Conservation (phyloP, 2,797 vertebrate species). For the Euphonia xanthogaster region DNA sequence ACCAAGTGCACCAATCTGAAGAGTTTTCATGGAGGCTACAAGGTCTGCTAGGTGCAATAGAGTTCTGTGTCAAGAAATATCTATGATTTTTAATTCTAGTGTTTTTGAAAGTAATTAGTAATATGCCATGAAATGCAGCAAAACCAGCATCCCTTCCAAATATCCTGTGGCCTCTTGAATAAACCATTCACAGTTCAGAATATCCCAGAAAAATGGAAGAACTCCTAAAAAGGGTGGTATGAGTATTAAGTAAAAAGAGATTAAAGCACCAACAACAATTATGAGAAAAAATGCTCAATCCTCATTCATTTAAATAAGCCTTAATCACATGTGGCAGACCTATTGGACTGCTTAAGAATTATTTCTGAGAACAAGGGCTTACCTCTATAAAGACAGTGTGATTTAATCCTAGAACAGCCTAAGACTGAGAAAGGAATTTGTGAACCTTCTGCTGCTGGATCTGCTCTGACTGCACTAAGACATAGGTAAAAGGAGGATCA, state of each 20-base stretch:
- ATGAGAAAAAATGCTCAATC: background rate
- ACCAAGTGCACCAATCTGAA: background rate
- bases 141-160: background rate
- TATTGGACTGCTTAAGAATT: background rate
- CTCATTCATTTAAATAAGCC: background rate
- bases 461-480: background rate
- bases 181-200: background rate
- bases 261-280: background rate
- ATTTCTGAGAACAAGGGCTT: background rate
- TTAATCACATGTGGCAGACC: background rate
- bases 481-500: background rate
- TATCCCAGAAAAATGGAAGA: background rate
- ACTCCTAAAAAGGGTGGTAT: background rate
- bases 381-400: background rate
- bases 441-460: background rate
- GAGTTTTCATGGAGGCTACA: rapidly evolving
- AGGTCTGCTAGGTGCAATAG: background rate
- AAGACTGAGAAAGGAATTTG: background rate
- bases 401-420: background rate
- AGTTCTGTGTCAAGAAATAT: background rate
- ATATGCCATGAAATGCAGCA: background rate
- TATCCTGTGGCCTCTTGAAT: background rate
- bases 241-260: background rate
- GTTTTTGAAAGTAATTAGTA: background rate
- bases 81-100: background rate